These are phyloP conservation scores for Stenichneumon culpator DNA, from an alignment of 2,888 invertebrate genomes.

Conservation along the genomic window DNA sequence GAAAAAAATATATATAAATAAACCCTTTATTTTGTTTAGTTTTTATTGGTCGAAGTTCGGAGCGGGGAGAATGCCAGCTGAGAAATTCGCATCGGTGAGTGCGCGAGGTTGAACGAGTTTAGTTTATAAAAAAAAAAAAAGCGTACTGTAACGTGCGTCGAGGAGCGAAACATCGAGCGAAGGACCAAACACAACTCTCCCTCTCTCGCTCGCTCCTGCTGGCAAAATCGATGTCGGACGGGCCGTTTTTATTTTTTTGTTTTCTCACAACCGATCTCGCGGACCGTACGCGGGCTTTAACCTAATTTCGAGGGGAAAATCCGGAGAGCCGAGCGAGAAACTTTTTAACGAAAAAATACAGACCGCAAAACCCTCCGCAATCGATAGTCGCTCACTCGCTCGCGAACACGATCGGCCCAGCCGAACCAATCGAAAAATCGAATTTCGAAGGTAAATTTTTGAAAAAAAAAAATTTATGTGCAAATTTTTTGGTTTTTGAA, in stretches of 20 bases:
- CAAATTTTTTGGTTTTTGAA: not conserved
- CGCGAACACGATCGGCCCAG: no score
- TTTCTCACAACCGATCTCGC: conserved; percentile 6
- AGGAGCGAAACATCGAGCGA: conserved; percentile 52
- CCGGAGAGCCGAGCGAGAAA: no score
- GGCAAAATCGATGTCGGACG: conserved; percentile 61
- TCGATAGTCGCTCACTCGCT: no score
- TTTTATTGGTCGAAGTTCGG: conserved; percentile 17
- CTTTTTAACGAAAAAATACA: not conserved
- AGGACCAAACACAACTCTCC: conserved; percentile 39
- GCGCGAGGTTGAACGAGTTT: not conserved
- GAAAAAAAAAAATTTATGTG: conserved; percentile 4
- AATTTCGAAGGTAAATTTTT: no score
- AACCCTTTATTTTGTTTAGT: conserved; percentile 13
- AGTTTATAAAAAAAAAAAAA: no score
- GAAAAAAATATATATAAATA: conserved; percentile 66
- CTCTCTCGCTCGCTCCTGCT: not conserved
- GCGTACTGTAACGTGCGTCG: conserved; percentile 50
- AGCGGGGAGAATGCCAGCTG: conserved; percentile 72
- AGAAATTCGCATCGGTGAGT: conserved; percentile 72
- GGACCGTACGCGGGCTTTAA: conserved; percentile 68
- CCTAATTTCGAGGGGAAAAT: conserved; percentile 69
- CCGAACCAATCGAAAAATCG: no score
- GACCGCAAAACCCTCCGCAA: not conserved
- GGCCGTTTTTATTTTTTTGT: conserved; percentile 25